Evolutionary conservation across 2,888 invertebrate species (phyloP), one percentile per base, ranked within the genome.

Genomic region (Euclidia mi): DNA sequence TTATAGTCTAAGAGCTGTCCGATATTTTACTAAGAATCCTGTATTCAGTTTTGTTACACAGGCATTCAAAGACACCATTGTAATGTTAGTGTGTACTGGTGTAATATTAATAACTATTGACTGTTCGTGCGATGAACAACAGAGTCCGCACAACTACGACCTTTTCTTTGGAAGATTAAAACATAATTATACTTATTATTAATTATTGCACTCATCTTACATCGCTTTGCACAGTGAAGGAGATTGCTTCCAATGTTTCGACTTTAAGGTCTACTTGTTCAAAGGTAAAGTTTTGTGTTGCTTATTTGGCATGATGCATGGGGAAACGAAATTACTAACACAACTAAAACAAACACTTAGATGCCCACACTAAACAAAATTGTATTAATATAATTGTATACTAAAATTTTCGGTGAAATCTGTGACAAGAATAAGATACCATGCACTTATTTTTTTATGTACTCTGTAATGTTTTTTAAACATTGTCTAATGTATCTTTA

Each of bases 241-340:
- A 88, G 91, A 79, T 82, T 78, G 88, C 91, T 92, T 91, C 88
- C 87, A 87, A 79, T 82, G 84, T 90, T 82, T 80, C 87, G 87
- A 88, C 84, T 83, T 82, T 85, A 78, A 77, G 84, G 81, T 81
- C 84, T 87, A 84, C 83, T 84, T 79, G 85, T 86, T 87, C 79
- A 77, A 91, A 94, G 94, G 94, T 94, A 94, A 93, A 86, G 87
- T 92, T 89, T 87, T 88, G 82, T 91, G 86, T 92, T 92, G 92
- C 93, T 93, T 93, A 84, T 84, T 92, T 89, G 79, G 94, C 94
- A 94, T 94, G 94, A 66, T 75, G 84, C 82, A 81, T 82, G 81
- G 73, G 68, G 69, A 70, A 57, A 56, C 67, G 20, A 52, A 77
- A 72, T 51, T 51, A 79, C 78, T 76, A 82, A 76, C 71, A 58